These are phyloP conservation scores for Lepidurus couesii DNA, from an alignment of 1,140 invertebrate genomes.

Conservation along the genomic window DNA sequence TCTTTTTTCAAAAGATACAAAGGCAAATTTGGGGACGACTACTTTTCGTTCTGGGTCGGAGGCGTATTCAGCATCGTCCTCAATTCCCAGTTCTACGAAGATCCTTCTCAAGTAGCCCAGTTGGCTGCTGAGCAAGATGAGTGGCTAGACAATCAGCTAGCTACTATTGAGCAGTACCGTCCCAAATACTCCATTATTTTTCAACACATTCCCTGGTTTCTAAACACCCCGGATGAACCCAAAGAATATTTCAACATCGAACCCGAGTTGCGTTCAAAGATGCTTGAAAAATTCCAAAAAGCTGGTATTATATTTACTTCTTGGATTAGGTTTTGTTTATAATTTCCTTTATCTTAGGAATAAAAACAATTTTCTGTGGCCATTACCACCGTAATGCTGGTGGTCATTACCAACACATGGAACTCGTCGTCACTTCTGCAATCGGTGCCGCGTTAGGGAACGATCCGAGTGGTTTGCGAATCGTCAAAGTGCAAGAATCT, in stretches of 20 bases:
- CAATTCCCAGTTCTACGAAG: slow-evolving; percentile 51
- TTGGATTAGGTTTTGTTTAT: slow-evolving; percentile 19
- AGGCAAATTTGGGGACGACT: slow-evolving; percentile 52
- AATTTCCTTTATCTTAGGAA: slow-evolving; percentile 41
- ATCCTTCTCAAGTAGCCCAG: slow-evolving; percentile 41
- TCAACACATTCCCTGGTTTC: slow-evolving; percentile 55
- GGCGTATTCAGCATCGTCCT: slow-evolving; percentile 53
- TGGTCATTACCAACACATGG: slow-evolving; percentile 47
- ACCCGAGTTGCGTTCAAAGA: slow-evolving; percentile 40
- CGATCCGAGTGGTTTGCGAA: slow-evolving; percentile 47
- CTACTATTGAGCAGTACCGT: slow-evolving; percentile 25
- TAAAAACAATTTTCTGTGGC: slow-evolving; percentile 52
- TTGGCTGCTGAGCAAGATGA: slow-evolving; percentile 46
- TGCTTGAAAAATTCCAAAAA: slow-evolving; percentile 47
- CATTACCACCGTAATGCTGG: slow-evolving; percentile 55
- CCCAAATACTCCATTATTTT: slow-evolving; percentile 48
- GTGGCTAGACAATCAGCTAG: slow-evolving; percentile 47
- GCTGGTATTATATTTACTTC: slow-evolving; percentile 42
- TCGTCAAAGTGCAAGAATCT: slow-evolving; percentile 46
- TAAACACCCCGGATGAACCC: slow-evolving; percentile 45
- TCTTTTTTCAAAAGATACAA: slow-evolving; percentile 40
- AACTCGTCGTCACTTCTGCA: slow-evolving; percentile 52
- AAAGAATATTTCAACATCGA: slow-evolving; percentile 49
- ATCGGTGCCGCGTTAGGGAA: slow-evolving; percentile 49
- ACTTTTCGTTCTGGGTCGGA: slow-evolving; percentile 51